These are phyloP conservation scores for Eonycteris spelaea DNA, from an alignment of 2,113 vertebrate species.

Conservation along the genomic window DNA sequence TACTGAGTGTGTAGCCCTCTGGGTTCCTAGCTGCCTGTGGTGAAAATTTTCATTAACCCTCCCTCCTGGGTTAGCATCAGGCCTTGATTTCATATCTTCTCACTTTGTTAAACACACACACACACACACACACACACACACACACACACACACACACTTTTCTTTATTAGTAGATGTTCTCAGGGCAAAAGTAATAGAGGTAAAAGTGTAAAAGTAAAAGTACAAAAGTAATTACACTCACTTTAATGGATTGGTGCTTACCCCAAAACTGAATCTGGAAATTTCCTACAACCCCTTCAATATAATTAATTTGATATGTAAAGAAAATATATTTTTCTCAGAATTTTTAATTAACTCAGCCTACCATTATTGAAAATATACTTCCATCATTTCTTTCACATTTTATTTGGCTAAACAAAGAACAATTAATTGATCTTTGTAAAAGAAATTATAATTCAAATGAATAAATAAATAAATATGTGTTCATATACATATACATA, in stretches of 20 bases:
- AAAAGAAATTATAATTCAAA: not conserved
- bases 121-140: too few species aligned
- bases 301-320: not conserved
- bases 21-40: too few species aligned
- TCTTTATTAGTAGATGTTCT: not conserved
- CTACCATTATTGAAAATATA: not conserved
- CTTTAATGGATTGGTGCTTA: not conserved
- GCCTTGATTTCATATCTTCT: not conserved
- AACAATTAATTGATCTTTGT: not conserved
- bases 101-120: not conserved
- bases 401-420: not conserved
- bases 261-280: not conserved
- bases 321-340: not conserved
- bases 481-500: too few species aligned
- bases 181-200: not conserved
- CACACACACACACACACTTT: not conserved
- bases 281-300: not conserved
- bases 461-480: not conserved
- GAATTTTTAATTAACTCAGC: not conserved
- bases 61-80: not conserved
- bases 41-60: not conserved
- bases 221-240: not conserved
- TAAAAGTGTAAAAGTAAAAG: too few species aligned
- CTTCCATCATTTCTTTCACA: not conserved
- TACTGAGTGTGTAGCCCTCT: accelerated